Evolutionary conservation across 2,113 vertebrate species (phyloP).

Genomic region (Gulo gulo): DNA sequence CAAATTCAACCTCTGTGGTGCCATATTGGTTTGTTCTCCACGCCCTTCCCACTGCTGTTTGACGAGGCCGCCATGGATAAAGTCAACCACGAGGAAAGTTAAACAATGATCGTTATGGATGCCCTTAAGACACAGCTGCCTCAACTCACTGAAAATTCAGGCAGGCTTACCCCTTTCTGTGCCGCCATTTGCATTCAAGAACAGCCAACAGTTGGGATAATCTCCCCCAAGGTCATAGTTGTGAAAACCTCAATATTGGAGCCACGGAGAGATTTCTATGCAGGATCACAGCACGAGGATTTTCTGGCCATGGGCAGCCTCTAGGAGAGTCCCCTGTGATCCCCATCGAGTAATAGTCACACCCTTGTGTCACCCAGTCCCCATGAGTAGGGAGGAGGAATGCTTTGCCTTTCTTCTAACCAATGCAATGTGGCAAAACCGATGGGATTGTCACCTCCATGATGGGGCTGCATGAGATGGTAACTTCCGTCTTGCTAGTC

Average conservation of each 20-base stretch:
- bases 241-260: too few relatives aligned
- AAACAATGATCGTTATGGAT: too few relatives aligned
- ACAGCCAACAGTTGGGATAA: background rate
- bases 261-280: background rate
- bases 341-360: fast-evolving
- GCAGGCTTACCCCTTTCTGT: background rate
- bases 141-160: background rate
- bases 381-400: background rate
- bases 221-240: too few relatives aligned
- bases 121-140: too few relatives aligned
- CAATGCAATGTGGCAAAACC: background rate
- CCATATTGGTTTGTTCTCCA: too few relatives aligned
- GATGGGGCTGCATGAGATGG: fast-evolving
- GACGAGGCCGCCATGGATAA: fast-evolving
- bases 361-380: background rate
- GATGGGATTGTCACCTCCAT: fast-evolving
- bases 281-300: fast-evolving
- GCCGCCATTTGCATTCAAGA: fast-evolving
- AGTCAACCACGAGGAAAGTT: background rate
- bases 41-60: fast-evolving
- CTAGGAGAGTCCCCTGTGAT: fast-evolving
- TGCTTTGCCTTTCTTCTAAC: background rate
- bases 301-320: background rate
- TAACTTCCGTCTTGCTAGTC: fast-evolving
- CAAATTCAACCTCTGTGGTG: background rate